Evolutionary conservation across 2,888 invertebrate genomes (phyloP).

Genomic region (Ophion ellenae): DNA sequence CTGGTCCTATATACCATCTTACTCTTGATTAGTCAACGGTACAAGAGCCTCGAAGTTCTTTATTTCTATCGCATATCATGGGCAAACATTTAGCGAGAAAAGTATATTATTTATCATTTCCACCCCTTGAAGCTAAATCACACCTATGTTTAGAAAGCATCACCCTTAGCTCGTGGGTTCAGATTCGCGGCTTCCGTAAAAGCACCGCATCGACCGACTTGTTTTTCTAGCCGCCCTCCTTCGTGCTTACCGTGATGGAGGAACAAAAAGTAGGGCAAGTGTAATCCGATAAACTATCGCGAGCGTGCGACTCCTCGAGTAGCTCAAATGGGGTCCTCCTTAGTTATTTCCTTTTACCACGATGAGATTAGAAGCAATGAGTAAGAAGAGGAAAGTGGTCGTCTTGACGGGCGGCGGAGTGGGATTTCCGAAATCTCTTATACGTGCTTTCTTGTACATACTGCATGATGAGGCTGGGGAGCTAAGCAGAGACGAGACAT

Average conservation of each 20-base stretch:
- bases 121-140: background rate
- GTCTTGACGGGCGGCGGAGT: background rate
- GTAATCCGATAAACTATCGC: conserved; percentile 32
- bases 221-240: background rate
- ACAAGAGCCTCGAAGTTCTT: background rate
- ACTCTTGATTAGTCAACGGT: no score
- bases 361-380: conserved; percentile 48
- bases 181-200: background rate
- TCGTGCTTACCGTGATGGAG: background rate
- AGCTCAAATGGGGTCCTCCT: background rate
- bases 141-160: background rate
- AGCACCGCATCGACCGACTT: background rate
- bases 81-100: no score
- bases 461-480: background rate
- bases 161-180: background rate
- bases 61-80: background rate
- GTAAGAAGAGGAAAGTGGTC: conserved; percentile 12
- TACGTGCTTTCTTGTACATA: no score
- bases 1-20: no score
- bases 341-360: conserved; percentile 37
- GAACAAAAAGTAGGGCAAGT: conserved; percentile 14
- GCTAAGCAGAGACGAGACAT: conserved; percentile 4
- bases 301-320: background rate
- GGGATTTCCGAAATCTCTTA: background rate
- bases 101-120: background rate